Evolutionary conservation across 2,113 vertebrate genomes (phyloP).

Genomic region (Cyanistes caeruleus): DNA sequence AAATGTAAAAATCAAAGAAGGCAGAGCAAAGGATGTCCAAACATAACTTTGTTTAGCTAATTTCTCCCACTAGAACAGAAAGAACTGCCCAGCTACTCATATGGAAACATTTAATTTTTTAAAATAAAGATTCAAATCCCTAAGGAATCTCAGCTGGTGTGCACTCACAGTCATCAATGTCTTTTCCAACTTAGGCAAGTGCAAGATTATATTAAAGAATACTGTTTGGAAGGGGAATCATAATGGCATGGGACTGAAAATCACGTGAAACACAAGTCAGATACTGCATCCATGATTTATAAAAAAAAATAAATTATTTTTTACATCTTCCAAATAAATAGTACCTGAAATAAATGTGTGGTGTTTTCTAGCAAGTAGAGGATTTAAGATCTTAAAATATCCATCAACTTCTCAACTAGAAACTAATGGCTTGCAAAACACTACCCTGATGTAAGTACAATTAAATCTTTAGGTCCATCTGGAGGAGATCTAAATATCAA

Average conservation of each 20-base stretch:
- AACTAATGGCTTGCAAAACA: slow-evolving; percentile 70
- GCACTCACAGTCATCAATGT: neutral
- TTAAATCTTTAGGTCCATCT: slow-evolving; percentile 73
- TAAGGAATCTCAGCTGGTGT: neutral
- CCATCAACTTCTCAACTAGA: slow-evolving; percentile 63
- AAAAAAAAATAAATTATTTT: neutral
- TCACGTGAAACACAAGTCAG: neutral
- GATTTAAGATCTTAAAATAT: slow-evolving; percentile 59
- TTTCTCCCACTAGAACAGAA: neutral
- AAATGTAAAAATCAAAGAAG: neutral
- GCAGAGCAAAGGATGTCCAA: neutral
- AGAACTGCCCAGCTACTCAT: neutral
- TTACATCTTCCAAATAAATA: neutral
- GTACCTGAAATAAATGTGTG: neutral
- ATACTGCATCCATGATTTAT: neutral
- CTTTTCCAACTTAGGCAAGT: neutral
- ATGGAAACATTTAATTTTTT: neutral
- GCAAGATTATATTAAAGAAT: neutral
- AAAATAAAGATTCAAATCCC: neutral
- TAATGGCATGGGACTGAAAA: neutral
- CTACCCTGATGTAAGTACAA: slow-evolving; percentile 56
- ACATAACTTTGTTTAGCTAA: neutral
- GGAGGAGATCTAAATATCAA: slow-evolving; percentile 70
- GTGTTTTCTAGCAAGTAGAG: slow-evolving; percentile 55
- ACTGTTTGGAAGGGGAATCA: neutral